Percentiles rank a stretch among this genome's conserved stretches.
These are phyloP conservation scores for Nothura maculosa DNA, from an alignment of 2,797 vertebrate species.

Conservation along the genomic window DNA sequence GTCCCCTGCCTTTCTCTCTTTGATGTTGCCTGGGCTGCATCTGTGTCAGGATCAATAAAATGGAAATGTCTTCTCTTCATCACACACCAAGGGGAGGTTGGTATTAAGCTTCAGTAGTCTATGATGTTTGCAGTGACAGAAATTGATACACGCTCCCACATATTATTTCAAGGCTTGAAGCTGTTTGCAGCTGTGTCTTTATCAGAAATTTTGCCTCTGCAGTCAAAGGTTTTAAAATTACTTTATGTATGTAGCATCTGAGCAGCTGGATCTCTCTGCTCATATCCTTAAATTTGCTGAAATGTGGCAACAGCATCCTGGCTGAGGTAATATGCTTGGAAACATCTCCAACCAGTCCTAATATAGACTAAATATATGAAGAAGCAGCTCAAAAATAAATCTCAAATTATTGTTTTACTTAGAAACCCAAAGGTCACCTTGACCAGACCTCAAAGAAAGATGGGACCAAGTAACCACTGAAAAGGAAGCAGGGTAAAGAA, in stretches of 20 bases:
- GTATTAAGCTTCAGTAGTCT: conserved; percentile 62
- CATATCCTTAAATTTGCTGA: conserved; percentile 64
- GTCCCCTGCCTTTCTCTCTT: not conserved
- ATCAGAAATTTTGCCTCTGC: conserved; percentile 68
- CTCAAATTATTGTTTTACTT: not conserved
- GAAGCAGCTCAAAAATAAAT: not conserved
- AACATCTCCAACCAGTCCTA: not conserved
- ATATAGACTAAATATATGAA: not conserved
- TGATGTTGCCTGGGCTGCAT: not conserved
- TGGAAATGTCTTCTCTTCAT: conserved; percentile 67
- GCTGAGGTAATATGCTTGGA: not conserved
- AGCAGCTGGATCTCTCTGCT: conserved; percentile 56
- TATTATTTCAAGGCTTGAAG: conserved; percentile 69
- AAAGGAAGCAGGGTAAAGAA: not conserved
- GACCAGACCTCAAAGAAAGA: not conserved
- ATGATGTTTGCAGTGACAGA: conserved; percentile 42
- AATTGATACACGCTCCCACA: conserved; percentile 63
- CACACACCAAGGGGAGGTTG: not conserved
- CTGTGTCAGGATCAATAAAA: conserved; percentile 37
- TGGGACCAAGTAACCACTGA: not conserved
- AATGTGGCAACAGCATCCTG: not conserved
- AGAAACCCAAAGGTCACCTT: not conserved
- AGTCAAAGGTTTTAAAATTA: conserved; percentile 68
- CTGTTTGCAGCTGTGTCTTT: conserved; percentile 68
- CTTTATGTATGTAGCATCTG: conserved; percentile 64